A percentile compares a stretch with the other conserved stretches of the same genome.
Conservation (phyloP, 2,888 invertebrate species). For the Ormyrus rosae region DNA sequence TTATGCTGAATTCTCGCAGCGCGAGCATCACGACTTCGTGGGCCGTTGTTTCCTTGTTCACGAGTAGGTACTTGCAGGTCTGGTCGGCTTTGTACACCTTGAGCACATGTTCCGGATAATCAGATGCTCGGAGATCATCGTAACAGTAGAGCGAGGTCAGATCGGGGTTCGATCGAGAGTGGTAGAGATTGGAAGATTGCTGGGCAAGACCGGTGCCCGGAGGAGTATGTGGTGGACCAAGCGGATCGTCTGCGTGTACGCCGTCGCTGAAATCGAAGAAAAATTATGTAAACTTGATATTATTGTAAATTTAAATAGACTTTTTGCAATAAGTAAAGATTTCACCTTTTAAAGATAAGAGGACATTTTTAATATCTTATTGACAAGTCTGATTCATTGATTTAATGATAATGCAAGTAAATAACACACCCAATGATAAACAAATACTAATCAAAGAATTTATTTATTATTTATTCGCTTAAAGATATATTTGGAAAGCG, state of each 20-base stretch:
- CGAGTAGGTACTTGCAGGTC: constrained; percentile 96
- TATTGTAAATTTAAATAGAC: no score
- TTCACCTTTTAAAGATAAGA: no score
- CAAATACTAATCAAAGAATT: neutral
- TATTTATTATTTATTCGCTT: neutral
- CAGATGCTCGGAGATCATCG: constrained; percentile 87
- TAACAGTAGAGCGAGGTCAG: constrained; percentile 86
- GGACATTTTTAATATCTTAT: neutral
- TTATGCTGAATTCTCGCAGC: constrained; percentile 95
- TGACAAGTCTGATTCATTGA: neutral
- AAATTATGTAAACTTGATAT: no score
- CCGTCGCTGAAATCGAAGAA: constrained; percentile 76
- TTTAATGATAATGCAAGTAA: neutral
- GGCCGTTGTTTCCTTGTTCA: constrained; percentile 94
- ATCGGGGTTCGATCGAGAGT: constrained; percentile 93
- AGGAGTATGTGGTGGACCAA: constrained; percentile 75
- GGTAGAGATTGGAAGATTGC: constrained; percentile 83
- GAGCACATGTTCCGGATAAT: constrained; percentile 97
- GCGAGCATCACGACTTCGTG: constrained; percentile 98
- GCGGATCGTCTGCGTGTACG: constrained; percentile 82
- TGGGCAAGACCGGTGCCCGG: constrained; percentile 76
- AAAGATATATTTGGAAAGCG: neutral
- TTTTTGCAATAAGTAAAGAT: no score
- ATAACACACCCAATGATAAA: neutral
- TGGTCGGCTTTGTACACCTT: constrained; percentile 98